Evolutionary conservation across 2,797 vertebrate genomes (phyloP).

Genomic region (Neosilurus mollespiculum): DNA sequence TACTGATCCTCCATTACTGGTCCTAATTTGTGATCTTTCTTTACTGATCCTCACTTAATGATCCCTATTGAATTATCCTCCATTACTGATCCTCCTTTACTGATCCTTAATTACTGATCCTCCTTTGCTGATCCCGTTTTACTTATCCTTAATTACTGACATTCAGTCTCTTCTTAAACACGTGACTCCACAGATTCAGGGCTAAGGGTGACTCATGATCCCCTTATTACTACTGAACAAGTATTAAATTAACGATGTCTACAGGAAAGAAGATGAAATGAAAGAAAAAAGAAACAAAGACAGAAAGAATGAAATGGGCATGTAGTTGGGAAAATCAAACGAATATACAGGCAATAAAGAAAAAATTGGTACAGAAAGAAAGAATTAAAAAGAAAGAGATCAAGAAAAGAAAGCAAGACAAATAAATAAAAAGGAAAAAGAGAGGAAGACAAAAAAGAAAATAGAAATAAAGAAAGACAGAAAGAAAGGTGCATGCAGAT

Average conservation of each 20-base stretch:
- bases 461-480: no score
- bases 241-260: neutral
- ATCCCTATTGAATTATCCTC: no score
- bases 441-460: neutral
- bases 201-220: neutral
- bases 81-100: no score
- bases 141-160: no score
- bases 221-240: neutral
- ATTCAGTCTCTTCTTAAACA: neutral
- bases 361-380: neutral
- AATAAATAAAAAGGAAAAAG: neutral
- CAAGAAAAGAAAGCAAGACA: neutral
- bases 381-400: no score
- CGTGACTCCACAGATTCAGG: neutral
- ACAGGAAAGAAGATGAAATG: no score
- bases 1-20: no score
- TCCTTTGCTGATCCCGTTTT: no score
- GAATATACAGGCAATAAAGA: neutral
- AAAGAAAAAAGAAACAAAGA: neutral
- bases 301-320: neutral
- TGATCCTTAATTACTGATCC: no score
- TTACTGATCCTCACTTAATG: no score
- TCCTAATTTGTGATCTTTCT: no score
- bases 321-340: neutral
- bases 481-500: neutral